Evolutionary conservation across 1,140 invertebrate species (phyloP).

Genomic region (Dendroctonus valens): DNA sequence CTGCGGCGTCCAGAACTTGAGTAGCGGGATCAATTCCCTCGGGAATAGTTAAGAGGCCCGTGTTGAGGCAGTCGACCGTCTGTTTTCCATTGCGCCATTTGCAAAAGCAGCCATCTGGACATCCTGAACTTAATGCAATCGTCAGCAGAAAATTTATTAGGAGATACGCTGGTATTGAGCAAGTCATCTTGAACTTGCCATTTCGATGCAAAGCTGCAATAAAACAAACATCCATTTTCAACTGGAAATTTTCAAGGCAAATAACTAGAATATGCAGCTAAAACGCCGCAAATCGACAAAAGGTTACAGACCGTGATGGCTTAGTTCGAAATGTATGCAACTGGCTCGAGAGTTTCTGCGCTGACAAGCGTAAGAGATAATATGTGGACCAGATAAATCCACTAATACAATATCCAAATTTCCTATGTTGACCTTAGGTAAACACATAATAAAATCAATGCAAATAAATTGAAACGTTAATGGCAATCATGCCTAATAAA

Average conservation of each 20-base stretch:
- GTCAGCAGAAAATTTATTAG: constrained; percentile 10
- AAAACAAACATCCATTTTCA: not conserved
- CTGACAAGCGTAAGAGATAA: no score
- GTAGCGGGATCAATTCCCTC: constrained; percentile 78
- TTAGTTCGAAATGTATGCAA: no score
- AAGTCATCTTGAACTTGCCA: constrained; percentile 4
- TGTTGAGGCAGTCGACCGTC: constrained; percentile 79
- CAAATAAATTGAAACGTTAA: no score
- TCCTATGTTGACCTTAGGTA: no score
- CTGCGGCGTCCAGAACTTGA: constrained; percentile 81
- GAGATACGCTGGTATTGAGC: not conserved
- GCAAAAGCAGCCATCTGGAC: constrained; percentile 75
- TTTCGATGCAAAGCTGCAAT: not conserved
- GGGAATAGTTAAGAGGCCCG: constrained; percentile 69
- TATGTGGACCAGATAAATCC: no score
- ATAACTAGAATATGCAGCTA: constrained; percentile 8
- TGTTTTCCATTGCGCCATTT: constrained; percentile 91
- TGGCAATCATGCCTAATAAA: no score
- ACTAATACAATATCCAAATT: no score
- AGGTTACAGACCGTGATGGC: no score
- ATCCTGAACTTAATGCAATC: constrained; percentile 45
- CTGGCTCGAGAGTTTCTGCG: no score
- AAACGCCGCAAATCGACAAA: constrained; percentile 1
- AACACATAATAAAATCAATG: no score
- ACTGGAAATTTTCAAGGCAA: not conserved